phyloP scores from a whole-genome alignment of 2,113 vertebrate genomes.

The Burhinus bistriatus region DNA sequence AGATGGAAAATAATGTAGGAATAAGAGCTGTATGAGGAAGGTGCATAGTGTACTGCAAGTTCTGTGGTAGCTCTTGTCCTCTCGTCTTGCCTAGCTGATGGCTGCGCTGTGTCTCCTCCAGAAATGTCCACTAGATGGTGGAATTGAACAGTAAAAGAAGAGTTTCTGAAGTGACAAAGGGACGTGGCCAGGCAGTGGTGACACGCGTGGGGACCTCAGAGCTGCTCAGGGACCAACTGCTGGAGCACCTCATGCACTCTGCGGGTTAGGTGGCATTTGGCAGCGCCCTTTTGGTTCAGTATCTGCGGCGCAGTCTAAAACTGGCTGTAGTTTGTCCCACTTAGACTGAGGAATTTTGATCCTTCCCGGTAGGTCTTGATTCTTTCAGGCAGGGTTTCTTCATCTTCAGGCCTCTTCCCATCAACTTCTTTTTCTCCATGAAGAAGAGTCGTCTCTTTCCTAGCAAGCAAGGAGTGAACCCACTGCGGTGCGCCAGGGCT shows the following conservation, averaged over 20 bases:
- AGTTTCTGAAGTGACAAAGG: not conserved
- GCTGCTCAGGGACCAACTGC: not conserved
- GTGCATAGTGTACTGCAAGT: fast-evolving
- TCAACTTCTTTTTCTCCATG: not conserved
- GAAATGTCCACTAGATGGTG: conserved; percentile 32
- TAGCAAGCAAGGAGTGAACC: not conserved
- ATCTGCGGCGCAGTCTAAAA: not conserved
- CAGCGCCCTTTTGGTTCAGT: not conserved
- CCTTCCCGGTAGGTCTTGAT: not conserved
- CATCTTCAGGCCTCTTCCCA: not conserved
- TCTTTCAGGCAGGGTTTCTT: not conserved
- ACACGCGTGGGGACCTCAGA: not conserved
- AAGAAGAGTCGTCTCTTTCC: not conserved
- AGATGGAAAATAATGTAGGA: not conserved
- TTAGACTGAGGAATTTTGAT: not conserved
- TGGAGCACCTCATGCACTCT: not conserved
- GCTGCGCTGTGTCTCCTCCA: not conserved
- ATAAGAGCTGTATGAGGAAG: not conserved
- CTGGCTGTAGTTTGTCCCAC: no score
- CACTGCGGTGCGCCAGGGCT: not conserved
- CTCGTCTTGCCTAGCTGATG: fast-evolving
- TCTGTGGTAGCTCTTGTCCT: no score
- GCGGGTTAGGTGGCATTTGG: not conserved
- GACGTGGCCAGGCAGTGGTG: fast-evolving
- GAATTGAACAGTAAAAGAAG: not conserved